Base-by-base conservation (phyloP, 2,113 vertebrate species). In the Arenaria interpres region DNA sequence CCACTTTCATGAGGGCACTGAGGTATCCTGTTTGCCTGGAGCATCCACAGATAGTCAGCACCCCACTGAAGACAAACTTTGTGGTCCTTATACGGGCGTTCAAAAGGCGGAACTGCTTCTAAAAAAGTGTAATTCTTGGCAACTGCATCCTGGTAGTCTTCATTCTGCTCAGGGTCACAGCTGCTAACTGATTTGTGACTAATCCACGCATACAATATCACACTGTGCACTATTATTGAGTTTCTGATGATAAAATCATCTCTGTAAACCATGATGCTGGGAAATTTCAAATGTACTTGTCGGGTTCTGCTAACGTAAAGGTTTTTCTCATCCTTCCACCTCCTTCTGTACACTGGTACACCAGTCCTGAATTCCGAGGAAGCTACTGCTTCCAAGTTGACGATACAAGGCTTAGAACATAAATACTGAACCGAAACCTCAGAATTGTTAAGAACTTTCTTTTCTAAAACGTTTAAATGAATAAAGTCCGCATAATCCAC, bases 1-100 rank as follows among this genome's bases (percentile, higher is more conserved):
- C 99, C 99, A 76, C 97, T 98, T 93, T 99, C 99, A 35, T 97
- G 97, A 43, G 98, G 97, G 85, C 99, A 99, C 84, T 97, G 98
- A 79, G 96, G 95, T 86, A 98, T 97, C 96, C 76, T 98, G 85
- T 98, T 97, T 63, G 97, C 98, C 88, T 78, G 98, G 30, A 98
- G 97, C 91, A 95, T 98, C 99, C 98, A 99, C 64, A 98, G 93
- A 63, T 99, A 98, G 77, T 98, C 98, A 88, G 97, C 92, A 45
- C 98, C 98, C 99, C 99, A 99, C 35, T 98, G 98, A 56, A 98
- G 97, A 88, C 99, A 99, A 72, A 96, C 97, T 62, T 96, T 97
- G 91, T 98, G 98, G 46, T 98, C 98, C 95, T 98, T 98, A 80
- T 97, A 96, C 0, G 99, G 98, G 54, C 98, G 98, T 46, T 98